Evolutionary conservation across 2,113 vertebrate genomes (phyloP).

Genomic region (Chloropsis hardwickii): DNA sequence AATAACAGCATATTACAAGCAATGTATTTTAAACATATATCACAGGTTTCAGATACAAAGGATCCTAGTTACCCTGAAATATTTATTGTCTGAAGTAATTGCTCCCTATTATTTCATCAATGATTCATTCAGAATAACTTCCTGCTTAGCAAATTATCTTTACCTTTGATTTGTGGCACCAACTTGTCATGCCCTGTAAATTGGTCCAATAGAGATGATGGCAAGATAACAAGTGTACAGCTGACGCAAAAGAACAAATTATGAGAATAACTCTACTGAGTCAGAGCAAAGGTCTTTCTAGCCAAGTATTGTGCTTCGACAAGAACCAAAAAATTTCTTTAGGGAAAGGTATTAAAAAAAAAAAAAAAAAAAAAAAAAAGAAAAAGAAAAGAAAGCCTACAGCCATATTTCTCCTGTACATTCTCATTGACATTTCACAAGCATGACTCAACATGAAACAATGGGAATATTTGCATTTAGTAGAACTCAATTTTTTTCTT

Average conservation of each 20-base stretch:
- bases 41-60: neutral
- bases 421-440: neutral
- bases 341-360: neutral
- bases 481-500: neutral
- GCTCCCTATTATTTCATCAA: neutral
- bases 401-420: neutral
- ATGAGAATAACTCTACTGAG: neutral
- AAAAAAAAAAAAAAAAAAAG: no score
- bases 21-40: neutral
- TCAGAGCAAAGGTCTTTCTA: neutral
- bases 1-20: neutral
- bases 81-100: neutral
- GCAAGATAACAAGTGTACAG: neutral
- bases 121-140: constrained; percentile 30
- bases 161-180: neutral
- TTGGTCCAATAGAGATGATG: neutral
- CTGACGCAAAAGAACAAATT: neutral
- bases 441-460: neutral
- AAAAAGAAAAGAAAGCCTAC: neutral
- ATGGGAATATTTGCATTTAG: neutral
- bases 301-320: neutral
- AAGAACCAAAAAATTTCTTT: neutral
- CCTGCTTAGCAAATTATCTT: constrained; percentile 1
- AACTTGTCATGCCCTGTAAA: neutral
- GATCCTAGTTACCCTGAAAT: neutral